Evolutionary conservation across 2,797 vertebrate species (phyloP).

Genomic region (Tenualosa thibaudeaui): DNA sequence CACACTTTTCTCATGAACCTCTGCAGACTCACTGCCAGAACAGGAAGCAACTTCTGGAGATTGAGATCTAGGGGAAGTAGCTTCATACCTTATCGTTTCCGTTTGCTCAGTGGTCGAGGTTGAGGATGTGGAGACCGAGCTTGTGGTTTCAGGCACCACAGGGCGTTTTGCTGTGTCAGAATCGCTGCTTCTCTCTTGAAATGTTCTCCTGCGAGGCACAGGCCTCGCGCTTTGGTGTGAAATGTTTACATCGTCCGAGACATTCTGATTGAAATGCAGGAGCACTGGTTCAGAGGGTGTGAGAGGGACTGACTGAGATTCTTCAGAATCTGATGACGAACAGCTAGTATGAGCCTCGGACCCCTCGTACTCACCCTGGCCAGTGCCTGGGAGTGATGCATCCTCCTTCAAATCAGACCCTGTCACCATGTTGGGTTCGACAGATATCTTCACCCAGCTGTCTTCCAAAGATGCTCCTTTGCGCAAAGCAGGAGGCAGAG

Average conservation of each 20-base stretch:
- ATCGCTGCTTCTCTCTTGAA: neutral
- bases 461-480: slow-evolving; percentile 44
- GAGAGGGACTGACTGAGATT: neutral
- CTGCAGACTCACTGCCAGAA: neutral
- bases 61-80: neutral
- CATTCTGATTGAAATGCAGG: neutral
- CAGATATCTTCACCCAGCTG: slow-evolving; percentile 41
- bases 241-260: slow-evolving; percentile 1
- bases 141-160: neutral
- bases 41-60: neutral
- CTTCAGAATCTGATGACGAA: neutral
- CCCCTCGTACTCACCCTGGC: neutral
- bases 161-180: neutral
- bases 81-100: slow-evolving; percentile 9
- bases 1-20: neutral
- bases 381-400: neutral
- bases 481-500: slow-evolving; percentile 35
- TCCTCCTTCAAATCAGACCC: neutral
- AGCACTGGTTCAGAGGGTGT: neutral
- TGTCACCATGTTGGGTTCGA: slow-evolving; percentile 19
- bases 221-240: neutral
- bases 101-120: neutral
- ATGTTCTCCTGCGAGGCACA: neutral
- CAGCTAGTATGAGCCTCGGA: neutral
- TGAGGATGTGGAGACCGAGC: neutral